These are phyloP conservation scores for Motacilla alba DNA, from an alignment of 2,113 vertebrate species.

Conservation along the genomic window DNA sequence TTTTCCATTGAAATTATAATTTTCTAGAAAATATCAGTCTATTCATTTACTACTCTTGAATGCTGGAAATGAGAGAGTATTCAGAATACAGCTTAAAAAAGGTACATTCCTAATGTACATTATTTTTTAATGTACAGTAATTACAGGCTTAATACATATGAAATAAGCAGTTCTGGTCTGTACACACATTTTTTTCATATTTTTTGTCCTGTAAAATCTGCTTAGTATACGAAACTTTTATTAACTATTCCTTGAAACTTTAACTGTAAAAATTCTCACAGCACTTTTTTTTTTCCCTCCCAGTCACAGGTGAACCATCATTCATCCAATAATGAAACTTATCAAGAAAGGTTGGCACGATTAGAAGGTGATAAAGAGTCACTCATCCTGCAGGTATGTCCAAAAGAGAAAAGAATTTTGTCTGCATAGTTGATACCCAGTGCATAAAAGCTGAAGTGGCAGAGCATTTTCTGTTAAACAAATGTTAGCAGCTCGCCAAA, in stretches of 20 bases:
- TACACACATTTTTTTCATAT: background rate
- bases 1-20: background rate
- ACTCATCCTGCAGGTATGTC: constrained; percentile 90
- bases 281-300: background rate
- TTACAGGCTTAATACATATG: background rate
- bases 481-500: background rate
- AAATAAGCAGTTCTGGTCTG: background rate
- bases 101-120: background rate
- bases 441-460: background rate
- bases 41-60: background rate
- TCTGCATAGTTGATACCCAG: background rate
- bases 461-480: background rate
- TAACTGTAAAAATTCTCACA: background rate
- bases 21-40: background rate
- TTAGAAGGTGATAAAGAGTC: constrained; percentile 98
- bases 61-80: background rate
- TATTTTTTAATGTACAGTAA: background rate
- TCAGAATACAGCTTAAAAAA: background rate
- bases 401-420: background rate
- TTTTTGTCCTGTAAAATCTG: background rate
- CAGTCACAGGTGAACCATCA: constrained; percentile 83
- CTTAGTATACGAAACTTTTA: background rate
- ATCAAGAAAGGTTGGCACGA: constrained; percentile 89
- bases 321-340: constrained; percentile 84
- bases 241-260: background rate